These are phyloP conservation scores for Altica lythri DNA, from an alignment of 2,888 invertebrate species.

Conservation along the genomic window DNA sequence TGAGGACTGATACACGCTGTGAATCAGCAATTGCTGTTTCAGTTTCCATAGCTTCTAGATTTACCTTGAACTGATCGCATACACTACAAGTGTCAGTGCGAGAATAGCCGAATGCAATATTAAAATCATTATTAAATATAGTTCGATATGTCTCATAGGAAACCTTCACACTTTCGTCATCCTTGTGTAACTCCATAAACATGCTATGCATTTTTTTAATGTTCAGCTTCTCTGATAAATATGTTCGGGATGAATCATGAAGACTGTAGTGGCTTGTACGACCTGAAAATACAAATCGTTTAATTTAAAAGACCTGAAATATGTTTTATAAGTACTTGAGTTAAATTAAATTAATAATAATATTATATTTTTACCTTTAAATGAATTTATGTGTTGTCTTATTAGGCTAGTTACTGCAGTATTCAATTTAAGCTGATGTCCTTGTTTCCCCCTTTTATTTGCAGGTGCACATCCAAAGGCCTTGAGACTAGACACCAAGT, in stretches of 20 bases:
- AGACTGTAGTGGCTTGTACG: slow-evolving; percentile 30
- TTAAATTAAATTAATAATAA: neutral
- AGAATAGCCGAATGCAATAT: slow-evolving; percentile 44
- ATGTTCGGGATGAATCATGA: slow-evolving; percentile 24
- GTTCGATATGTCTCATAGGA: slow-evolving; percentile 41
- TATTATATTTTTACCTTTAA: slow-evolving; percentile 14
- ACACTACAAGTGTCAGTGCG: slow-evolving; percentile 33
- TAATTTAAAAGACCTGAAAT: neutral
- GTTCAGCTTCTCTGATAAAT: slow-evolving; percentile 31
- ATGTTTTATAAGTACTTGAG: neutral
- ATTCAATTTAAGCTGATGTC: slow-evolving; percentile 20
- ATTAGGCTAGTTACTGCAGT: slow-evolving; percentile 20
- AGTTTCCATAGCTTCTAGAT: slow-evolving; percentile 6
- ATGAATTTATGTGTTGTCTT: slow-evolving; percentile 27
- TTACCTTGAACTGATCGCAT: slow-evolving; percentile 24
- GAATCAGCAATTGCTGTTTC: neutral
- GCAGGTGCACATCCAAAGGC: slow-evolving; percentile 11
- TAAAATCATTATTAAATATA: slow-evolving; percentile 40
- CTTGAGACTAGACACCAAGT: slow-evolving; percentile 18
- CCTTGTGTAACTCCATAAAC: slow-evolving; percentile 26
- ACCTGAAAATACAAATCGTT: slow-evolving; percentile 1
- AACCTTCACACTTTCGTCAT: slow-evolving; percentile 26
- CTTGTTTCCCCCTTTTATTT: slow-evolving; percentile 28
- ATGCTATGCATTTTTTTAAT: slow-evolving; percentile 29
- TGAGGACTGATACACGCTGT: neutral